Conservation (phyloP, 2,797 vertebrate species). For the Anabacerthia variegaticeps region DNA sequence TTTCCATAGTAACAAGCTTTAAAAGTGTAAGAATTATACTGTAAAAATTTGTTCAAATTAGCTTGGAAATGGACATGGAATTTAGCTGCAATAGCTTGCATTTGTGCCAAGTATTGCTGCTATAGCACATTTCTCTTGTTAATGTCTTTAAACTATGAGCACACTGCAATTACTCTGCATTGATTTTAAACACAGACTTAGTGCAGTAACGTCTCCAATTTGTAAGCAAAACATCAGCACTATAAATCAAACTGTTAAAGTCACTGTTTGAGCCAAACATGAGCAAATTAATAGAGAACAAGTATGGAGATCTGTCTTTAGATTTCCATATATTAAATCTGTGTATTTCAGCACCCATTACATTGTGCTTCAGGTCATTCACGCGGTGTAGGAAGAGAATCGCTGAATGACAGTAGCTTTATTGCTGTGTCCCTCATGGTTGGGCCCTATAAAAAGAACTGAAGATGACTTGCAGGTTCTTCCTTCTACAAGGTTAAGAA, state of each 20-base stretch:
- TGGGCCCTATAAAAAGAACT: neutral
- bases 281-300: constrained; percentile 49
- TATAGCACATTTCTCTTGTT: constrained; percentile 39
- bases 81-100: constrained; percentile 35
- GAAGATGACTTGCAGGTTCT: neutral
- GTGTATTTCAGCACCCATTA: neutral
- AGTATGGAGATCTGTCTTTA: neutral
- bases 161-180: constrained; percentile 62
- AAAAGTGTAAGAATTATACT: neutral
- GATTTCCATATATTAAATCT: neutral
- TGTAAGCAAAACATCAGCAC: constrained; percentile 61
- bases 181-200: constrained; percentile 68
- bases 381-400: rapidly evolving
- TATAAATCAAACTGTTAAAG: constrained; percentile 72
- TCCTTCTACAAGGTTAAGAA: neutral
- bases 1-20: neutral
- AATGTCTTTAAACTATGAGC: constrained; percentile 36
- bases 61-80: neutral
- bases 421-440: neutral
- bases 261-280: constrained; percentile 14
- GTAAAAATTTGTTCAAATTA: constrained; percentile 10
- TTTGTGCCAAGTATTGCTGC: constrained; percentile 42
- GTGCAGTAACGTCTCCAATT: constrained; percentile 61
- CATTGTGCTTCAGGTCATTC: neutral
- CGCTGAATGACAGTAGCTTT: neutral